Conservation (phyloP, 2,888 invertebrate species). For the Ochlodes sylvanus region DNA sequence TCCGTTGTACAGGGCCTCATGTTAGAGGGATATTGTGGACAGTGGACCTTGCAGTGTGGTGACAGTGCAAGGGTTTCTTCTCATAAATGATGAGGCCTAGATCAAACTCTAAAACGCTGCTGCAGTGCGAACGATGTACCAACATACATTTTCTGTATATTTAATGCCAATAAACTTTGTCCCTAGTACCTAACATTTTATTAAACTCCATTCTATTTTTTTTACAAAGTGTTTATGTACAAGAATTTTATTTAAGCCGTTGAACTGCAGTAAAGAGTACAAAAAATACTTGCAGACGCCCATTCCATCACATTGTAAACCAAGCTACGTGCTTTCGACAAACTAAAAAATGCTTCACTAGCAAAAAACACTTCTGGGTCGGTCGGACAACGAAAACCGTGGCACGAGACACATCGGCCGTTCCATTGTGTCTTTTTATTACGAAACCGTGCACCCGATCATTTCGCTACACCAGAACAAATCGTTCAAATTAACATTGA, state of each 20-base stretch:
- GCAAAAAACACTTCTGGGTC: constrained; percentile 55
- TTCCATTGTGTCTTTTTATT: constrained; percentile 71
- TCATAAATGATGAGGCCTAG: too few species aligned
- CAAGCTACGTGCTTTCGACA: constrained; percentile 63
- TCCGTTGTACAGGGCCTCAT: too few species aligned
- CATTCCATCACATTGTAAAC: constrained; percentile 55
- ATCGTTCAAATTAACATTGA: constrained; percentile 46
- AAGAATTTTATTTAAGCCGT: constrained; percentile 21
- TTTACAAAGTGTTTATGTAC: constrained; percentile 5
- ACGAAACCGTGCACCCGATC: constrained; percentile 58
- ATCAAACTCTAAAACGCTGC: too few species aligned
- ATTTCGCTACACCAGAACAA: constrained; percentile 68
- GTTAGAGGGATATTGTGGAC: too few species aligned
- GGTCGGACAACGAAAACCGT: constrained; percentile 65
- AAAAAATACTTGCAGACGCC: constrained; percentile 27
- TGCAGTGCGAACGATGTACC: too few species aligned
- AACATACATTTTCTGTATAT: too few species aligned
- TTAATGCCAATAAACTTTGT: too few species aligned
- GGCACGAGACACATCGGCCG: constrained; percentile 81
- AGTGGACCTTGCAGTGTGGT: too few species aligned
- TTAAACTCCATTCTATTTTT: too few species aligned
- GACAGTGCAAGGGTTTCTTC: too few species aligned
- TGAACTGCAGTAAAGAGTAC: constrained; percentile 10
- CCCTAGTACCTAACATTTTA: too few species aligned
- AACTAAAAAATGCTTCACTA: constrained; percentile 59